Evolutionary conservation across 2,113 vertebrate species (phyloP), one percentile per base, ranked within the genome.

Genomic region (Orcinus orca): DNA sequence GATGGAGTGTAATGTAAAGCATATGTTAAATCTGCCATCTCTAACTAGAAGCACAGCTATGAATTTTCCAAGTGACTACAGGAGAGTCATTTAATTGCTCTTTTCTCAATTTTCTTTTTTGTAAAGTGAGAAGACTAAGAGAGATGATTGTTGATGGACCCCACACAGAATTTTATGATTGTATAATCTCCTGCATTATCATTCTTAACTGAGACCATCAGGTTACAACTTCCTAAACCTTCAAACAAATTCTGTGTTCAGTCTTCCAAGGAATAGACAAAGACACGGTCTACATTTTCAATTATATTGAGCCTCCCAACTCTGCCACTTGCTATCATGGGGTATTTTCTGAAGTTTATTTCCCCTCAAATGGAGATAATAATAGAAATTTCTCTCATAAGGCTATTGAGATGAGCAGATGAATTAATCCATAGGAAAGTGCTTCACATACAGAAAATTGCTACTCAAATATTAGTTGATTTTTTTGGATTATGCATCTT

Each of bases 1-100:
- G 58, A 80, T 80, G 81, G 53, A 73, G 38, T 44, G 33, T 65
- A 97, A 97, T 95, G 38, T 36, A 85, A 93, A 96, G 92, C 97
- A 96, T 92, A 96, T 97, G 97, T 91, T 93, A 96, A 95, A 77
- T 87, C 73, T 93, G 88, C 90, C 87, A 63, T 93, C 82, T 97
- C 86, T 93, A 96, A 97, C 84, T 84, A 92, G 92, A 97, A 92
- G 70, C 90, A 90, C 74, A 96, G 81, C 65, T 88, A 68, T 77
- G 90, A 96, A 92, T 96, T 93, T 97, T 94, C 94, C 93, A 95
- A 98, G 60, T 88, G 92, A 94, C 88, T 96, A 53, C 65, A 84
- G 70, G 58, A 95, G 76, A 93, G 53, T 71, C 70, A 60, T 88
- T 92, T 92, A 92, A 90, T 90, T 83, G 53, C 31, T 81, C 63